Evolutionary conservation across 2,888 invertebrate species (phyloP).

Genomic region (Dioctria rufipes): DNA sequence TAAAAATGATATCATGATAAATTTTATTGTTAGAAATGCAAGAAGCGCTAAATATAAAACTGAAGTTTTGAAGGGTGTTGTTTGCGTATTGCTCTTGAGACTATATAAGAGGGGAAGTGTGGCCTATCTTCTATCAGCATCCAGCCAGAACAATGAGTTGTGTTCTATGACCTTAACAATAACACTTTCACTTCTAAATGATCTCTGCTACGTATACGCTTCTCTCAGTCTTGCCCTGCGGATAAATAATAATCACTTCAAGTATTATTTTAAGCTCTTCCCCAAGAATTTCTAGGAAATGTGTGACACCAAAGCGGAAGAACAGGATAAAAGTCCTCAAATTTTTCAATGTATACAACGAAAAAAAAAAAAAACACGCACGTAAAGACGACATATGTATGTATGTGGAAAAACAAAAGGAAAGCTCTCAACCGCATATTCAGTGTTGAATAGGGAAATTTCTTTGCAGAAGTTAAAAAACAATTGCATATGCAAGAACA

Average conservation of each 20-base stretch:
- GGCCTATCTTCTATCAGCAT: constrained; percentile 10
- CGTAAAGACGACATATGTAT: constrained; percentile 22
- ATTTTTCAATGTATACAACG: constrained; percentile 28
- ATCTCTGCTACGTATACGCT: constrained; percentile 12
- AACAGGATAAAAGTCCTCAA: constrained; percentile 48
- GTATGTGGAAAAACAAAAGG: constrained; percentile 15
- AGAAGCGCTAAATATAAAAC: neutral
- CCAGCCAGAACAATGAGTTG: constrained; percentile 9
- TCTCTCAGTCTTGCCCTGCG: constrained; percentile 6
- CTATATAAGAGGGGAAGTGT: neutral
- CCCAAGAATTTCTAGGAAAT: constrained; percentile 38
- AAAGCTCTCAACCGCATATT: constrained; percentile 45
- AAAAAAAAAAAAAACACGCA: neutral
- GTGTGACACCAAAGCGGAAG: constrained; percentile 52
- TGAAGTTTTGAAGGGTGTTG: neutral
- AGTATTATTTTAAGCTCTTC: constrained; percentile 47
- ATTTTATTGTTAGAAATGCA: too few relatives aligned
- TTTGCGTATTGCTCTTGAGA: constrained; percentile 6
- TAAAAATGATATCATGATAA: too few relatives aligned
- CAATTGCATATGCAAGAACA: constrained; percentile 44
- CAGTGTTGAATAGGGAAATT: constrained; percentile 46
- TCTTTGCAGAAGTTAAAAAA: constrained; percentile 50
- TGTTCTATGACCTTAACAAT: constrained; percentile 45
- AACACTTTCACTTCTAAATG: constrained; percentile 38
- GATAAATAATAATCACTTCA: constrained; percentile 47